A percentile compares a stretch with the other conserved stretches of the same genome.
Evolutionary conservation across 2,888 invertebrate species (phyloP).

Genomic region (Pocota personata): DNA sequence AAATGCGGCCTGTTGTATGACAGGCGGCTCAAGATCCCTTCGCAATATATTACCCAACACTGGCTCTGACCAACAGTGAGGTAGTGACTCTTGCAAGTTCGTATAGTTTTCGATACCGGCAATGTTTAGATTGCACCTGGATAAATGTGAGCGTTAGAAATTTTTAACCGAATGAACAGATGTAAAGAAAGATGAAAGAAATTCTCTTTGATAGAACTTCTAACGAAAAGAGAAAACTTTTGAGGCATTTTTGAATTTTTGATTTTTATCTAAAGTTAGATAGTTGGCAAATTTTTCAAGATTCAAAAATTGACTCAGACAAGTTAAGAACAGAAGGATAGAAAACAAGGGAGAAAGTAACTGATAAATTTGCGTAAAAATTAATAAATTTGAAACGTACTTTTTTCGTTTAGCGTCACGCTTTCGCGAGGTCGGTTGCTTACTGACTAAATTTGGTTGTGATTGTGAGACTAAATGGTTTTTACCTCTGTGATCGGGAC

Average conservation of each 20-base stretch:
- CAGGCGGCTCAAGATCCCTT: conserved; percentile 89
- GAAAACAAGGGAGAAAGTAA: not conserved
- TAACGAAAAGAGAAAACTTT: not conserved
- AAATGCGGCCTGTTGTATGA: conserved; percentile 93
- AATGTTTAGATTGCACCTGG: conserved; percentile 88
- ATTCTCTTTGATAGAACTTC: not conserved
- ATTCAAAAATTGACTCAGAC: conserved; percentile 21
- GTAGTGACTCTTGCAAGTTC: conserved; percentile 87
- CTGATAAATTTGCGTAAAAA: conserved; percentile 28
- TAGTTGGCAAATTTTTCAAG: not conserved
- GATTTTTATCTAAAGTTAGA: not conserved
- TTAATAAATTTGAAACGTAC: conserved; percentile 61
- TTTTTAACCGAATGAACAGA: not conserved
- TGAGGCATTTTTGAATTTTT: not conserved
- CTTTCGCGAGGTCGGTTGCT: conserved; percentile 74
- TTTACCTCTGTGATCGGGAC: conserved; percentile 83
- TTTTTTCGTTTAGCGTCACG: conserved; percentile 75
- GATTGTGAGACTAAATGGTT: conserved; percentile 79
- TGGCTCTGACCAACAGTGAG: conserved; percentile 91
- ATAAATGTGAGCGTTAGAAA: conserved; percentile 27
- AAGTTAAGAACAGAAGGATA: not conserved
- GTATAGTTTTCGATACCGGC: conserved; percentile 91
- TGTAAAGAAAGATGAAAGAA: not conserved
- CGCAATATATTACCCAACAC: conserved; percentile 85
- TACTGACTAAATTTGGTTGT: conserved; percentile 80